These are phyloP conservation scores for Lucinisca nassula DNA, from an alignment of 2,888 invertebrate genomes.

Conservation along the genomic window DNA sequence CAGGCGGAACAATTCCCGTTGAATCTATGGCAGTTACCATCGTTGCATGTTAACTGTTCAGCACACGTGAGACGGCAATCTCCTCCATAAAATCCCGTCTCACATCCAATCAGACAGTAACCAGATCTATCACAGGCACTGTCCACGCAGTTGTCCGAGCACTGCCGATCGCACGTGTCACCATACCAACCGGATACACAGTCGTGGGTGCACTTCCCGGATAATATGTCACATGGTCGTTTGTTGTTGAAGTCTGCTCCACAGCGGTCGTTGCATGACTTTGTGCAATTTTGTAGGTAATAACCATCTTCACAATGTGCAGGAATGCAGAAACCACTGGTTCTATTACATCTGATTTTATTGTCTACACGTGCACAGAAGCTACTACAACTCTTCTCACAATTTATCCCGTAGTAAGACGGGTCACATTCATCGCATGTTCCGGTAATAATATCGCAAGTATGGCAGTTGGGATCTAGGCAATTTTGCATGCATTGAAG, in stretches of 20 bases:
- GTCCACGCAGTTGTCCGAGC: slow-evolving; percentile 38
- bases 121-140: slow-evolving; percentile 52
- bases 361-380: slow-evolving; percentile 22
- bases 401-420: slow-evolving; percentile 35
- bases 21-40: slow-evolving; percentile 47
- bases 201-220: slow-evolving; percentile 38
- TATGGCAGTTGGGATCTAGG: slow-evolving; percentile 35
- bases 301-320: slow-evolving; percentile 43
- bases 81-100: slow-evolving; percentile 35
- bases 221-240: slow-evolving; percentile 43
- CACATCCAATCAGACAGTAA: slow-evolving; percentile 44
- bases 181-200: slow-evolving; percentile 57
- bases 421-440: slow-evolving; percentile 49
- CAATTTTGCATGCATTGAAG: slow-evolving; percentile 38
- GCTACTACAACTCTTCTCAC: slow-evolving; percentile 40
- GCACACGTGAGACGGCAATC: slow-evolving; percentile 44
- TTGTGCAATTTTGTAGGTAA: slow-evolving; percentile 25
- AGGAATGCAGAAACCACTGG: slow-evolving; percentile 19
- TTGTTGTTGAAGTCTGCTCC: slow-evolving; percentile 17
- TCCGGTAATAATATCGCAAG: slow-evolving; percentile 41
- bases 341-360: slow-evolving; percentile 27
- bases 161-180: slow-evolving; percentile 28
- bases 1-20: slow-evolving; percentile 48
- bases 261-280: slow-evolving; percentile 34
- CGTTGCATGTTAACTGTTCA: slow-evolving; percentile 34